Base-by-base conservation (phyloP, 2,888 invertebrate genomes). In the Philereme vetulata region DNA sequence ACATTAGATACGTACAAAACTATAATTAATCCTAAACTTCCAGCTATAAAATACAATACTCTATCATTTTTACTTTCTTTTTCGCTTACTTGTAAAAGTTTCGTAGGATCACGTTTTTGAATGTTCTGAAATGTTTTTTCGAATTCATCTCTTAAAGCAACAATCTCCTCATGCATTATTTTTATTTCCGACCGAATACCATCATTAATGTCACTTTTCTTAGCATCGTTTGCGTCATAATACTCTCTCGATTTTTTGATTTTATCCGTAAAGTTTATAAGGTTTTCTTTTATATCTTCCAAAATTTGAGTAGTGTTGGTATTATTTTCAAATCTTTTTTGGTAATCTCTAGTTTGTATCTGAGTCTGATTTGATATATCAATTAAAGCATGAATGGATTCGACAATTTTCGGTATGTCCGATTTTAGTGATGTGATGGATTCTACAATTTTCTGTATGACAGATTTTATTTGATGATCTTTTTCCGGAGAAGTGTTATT, bases 11-110 rank as follows among this genome's bases (percentile, higher is more conserved):
- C 4, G 55, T 62, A 66, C 8, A 62, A 33, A 6, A 60, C 40
- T 8, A 68, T 42, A 44, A 66, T 45, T 9, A 68, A 45, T 1
- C 60, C 62, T 46, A 66, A 55, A 47, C 62, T 51, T 11, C 38
- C 50, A 10, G 67, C 67, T 46, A 68, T 68, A 42, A 68, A 64
- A 62, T 62, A 66, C 34, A 64, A 21, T 47, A 68, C 36, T 56
- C 50, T 55, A 8, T 59, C 43, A 52, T 42, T 50, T n/a, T 40
- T 48, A 21, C 10, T 40, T 43, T 53, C 56, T 36, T 51, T 61
- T 34, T 48, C 51, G 6, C 5, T 32, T 45, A 65, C 42, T 3
- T 51, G 52, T 6, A 53, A 5, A 36, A 36, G 52, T 21, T 54
- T 49, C 0, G 46, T 5, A 10, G 55, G 48, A 10, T 45, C 9